A percentile compares a stretch with the other conserved stretches of the same genome.
Conservation (phyloP, 2,797 vertebrate species). For the Pogonophryne albipinna region DNA sequence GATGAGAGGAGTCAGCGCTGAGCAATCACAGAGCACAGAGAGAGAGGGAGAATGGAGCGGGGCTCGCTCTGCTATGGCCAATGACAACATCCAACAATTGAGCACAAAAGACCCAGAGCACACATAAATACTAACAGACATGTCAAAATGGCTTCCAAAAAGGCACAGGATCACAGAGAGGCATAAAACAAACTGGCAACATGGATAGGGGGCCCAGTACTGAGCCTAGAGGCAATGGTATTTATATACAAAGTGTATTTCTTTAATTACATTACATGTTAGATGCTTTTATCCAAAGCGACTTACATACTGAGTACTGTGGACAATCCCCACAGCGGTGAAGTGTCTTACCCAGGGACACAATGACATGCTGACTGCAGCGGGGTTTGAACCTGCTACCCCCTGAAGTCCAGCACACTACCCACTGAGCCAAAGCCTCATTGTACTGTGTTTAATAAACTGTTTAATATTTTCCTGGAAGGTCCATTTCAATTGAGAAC, state of each 20-base stretch:
- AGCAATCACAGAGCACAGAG: slow-evolving; percentile 53
- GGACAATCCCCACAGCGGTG: too few species aligned
- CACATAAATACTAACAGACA: not conserved
- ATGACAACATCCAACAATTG: slow-evolving; percentile 57
- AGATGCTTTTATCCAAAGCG: too few species aligned
- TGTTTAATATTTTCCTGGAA: slow-evolving; percentile 12
- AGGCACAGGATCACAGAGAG: slow-evolving; percentile 27
- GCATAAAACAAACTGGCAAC: slow-evolving; percentile 8
- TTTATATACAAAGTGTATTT: not conserved
- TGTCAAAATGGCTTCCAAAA: slow-evolving; percentile 25
- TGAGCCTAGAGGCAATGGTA: slow-evolving; percentile 2
- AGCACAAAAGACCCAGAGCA: slow-evolving; percentile 32
- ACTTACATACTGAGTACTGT: too few species aligned
- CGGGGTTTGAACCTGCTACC: too few species aligned
- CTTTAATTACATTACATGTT: not conserved
- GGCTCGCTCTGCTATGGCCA: slow-evolving; percentile 52
- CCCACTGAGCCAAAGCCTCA: too few species aligned
- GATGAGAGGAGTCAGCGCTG: slow-evolving; percentile 69
- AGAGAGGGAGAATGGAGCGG: slow-evolving; percentile 33
- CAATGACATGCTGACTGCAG: too few species aligned
- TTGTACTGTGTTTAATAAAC: not conserved
- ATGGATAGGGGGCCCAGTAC: not conserved
- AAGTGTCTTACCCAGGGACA: too few species aligned
- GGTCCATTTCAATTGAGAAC: not conserved
- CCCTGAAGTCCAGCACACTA: too few species aligned